Base-by-base conservation (phyloP, 2,797 vertebrate species). In the Salarias fasciatus region DNA sequence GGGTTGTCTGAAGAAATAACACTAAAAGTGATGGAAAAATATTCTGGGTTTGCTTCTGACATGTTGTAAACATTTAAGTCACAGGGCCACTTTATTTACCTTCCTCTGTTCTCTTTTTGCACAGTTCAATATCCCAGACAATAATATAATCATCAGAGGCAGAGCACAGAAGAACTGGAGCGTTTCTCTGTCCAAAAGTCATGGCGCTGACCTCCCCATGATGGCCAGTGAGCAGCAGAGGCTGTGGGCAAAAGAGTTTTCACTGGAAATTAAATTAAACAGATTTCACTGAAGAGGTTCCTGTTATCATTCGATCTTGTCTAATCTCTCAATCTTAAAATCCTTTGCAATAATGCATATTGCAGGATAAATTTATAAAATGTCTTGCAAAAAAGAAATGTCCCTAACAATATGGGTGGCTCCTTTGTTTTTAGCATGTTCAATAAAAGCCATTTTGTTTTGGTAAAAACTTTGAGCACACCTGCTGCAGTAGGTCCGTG, bases 121-220 rank as follows among this genome's bases (percentile, higher is more conserved):
- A 93, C 14, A 33, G 31, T 28, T 88, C 79, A 70, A 93, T 63
- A 74, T 93, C 85, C 93, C 92, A 94, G 14, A 90, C 55, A 24
- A 94, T 93, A 40, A 94, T 24, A 38, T 94, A 93, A 67, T 93
- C 91, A 53, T 83, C 70, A 65, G 92, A 92, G 47, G 92, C 89
- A 40, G 92, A 93, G 57, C 91, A 94, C 31, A 93, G 87, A 7
- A 90, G 45, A 36, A 85, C 51, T 41, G 87, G 86, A 5, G 37
- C 49, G 51, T 51, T 84, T 37, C 44, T 36, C 43, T 62, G 85
- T 4, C 91, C 89, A 87, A 94, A 93, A 5, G 86, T 80, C 86
- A 93, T 80, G 46, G 92, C 88, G 58, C 63, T 80, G 52, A 93
- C 69, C 48, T 86, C 70, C 31, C 76, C 63, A 54, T 93, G 90